Conservation (phyloP, 2,888 invertebrate species). For the Esperia sulphurella region DNA sequence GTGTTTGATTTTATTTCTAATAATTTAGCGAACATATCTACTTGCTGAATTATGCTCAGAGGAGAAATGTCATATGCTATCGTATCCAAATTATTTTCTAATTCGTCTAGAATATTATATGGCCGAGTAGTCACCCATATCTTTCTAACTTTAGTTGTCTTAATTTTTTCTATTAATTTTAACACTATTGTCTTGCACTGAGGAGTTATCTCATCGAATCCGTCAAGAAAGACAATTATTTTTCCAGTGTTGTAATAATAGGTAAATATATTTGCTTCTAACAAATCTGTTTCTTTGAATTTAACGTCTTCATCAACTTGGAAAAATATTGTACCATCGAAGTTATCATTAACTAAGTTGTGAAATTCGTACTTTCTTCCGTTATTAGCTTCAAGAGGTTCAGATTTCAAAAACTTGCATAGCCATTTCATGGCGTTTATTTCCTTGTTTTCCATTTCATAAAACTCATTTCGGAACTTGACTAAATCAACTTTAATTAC, state of each 20-base stretch:
- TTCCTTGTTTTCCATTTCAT: background rate
- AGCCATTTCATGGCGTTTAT: background rate
- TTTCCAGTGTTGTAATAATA: background rate
- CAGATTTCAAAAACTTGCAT: background rate
- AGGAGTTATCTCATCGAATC: background rate
- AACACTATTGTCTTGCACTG: background rate
- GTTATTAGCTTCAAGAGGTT: too few relatives aligned
- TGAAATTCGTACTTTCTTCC: background rate
- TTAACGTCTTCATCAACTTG: background rate
- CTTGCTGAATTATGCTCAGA: background rate
- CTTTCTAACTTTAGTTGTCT: background rate
- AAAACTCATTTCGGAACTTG: background rate
- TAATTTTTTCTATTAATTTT: background rate
- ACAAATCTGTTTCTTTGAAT: background rate
- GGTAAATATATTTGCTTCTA: background rate
- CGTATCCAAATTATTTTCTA: background rate
- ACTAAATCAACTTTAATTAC: too few relatives aligned
- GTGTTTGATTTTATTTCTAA: background rate
- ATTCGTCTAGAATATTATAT: background rate
- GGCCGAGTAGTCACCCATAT: background rate
- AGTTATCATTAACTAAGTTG: background rate
- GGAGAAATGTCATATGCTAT: background rate
- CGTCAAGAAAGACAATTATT: background rate
- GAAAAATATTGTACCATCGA: background rate
- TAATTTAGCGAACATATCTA: background rate